These are phyloP conservation scores for Grammomys surdaster DNA, from an alignment of 2,113 vertebrate species.

Conservation along the genomic window DNA sequence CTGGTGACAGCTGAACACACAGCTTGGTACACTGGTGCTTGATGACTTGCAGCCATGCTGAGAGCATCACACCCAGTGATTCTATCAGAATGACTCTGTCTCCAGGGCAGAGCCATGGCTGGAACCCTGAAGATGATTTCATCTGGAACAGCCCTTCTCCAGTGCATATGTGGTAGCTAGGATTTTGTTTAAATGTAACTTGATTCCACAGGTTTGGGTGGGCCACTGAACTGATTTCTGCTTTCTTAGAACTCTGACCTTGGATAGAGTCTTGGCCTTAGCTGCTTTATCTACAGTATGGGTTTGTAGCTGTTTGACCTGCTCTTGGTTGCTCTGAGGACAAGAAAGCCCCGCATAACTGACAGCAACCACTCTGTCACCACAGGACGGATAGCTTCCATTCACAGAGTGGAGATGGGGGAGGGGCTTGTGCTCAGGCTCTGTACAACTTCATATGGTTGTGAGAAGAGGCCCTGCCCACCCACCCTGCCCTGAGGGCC, in stretches of 20 bases:
- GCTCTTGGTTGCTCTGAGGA: background rate
- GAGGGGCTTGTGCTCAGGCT: background rate
- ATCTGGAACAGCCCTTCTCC: background rate
- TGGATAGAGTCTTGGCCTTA: background rate
- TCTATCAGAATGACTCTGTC: fast-evolving
- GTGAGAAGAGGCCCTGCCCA: too few relatives aligned
- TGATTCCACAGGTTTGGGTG: background rate
- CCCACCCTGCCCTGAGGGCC: background rate
- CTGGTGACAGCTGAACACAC: background rate
- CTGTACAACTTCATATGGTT: background rate
- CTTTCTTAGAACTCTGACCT: background rate
- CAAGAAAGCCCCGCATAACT: background rate
- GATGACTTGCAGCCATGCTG: fast-evolving
- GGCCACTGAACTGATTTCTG: background rate
- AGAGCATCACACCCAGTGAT: background rate
- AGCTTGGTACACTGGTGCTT: background rate
- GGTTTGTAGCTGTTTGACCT: background rate
- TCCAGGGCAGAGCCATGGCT: background rate
- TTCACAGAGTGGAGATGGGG: background rate
- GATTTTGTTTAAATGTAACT: background rate
- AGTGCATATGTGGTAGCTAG: fast-evolving
- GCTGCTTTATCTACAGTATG: background rate
- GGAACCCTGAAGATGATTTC: background rate
- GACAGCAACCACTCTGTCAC: fast-evolving
- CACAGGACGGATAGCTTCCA: background rate